A percentile compares a stretch with the other conserved stretches of the same genome.
Conservation (phyloP, 1,140 invertebrate genomes). For the Paraescarpia echinospica region DNA sequence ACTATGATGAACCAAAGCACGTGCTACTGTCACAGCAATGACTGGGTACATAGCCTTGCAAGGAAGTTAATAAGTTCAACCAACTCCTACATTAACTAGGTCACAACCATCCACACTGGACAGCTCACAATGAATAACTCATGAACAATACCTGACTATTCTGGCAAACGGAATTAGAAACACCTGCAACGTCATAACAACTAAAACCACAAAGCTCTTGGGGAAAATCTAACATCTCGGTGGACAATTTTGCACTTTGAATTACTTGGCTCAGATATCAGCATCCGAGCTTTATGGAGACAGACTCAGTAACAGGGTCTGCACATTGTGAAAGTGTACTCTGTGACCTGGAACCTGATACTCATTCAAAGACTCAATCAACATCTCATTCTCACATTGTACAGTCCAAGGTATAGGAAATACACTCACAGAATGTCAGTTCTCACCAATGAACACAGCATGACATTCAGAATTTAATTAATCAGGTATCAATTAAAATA, state of each 20-base stretch:
- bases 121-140: not conserved
- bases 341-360: not conserved
- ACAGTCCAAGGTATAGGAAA: not conserved
- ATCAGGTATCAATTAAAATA: not conserved
- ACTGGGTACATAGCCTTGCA: not conserved
- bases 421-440: not conserved
- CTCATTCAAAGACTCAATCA: not conserved
- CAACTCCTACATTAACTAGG: not conserved
- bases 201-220: not conserved
- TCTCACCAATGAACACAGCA: not conserved
- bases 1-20: not conserved
- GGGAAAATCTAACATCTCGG: not conserved
- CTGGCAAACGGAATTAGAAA: not conserved
- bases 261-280: not conserved
- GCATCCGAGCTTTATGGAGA: too few relatives aligned
- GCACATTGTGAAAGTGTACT: not conserved
- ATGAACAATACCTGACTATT: not conserved
- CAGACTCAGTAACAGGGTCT: not conserved
- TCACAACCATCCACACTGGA: not conserved
- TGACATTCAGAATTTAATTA: not conserved
- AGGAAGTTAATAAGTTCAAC: not conserved
- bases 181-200: not conserved
- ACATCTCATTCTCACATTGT: not conserved
- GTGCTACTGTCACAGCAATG: not conserved
- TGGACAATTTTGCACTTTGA: not conserved